Base-by-base conservation (phyloP, 1,140 invertebrate genomes). In the Zaprionus davidi region DNA sequence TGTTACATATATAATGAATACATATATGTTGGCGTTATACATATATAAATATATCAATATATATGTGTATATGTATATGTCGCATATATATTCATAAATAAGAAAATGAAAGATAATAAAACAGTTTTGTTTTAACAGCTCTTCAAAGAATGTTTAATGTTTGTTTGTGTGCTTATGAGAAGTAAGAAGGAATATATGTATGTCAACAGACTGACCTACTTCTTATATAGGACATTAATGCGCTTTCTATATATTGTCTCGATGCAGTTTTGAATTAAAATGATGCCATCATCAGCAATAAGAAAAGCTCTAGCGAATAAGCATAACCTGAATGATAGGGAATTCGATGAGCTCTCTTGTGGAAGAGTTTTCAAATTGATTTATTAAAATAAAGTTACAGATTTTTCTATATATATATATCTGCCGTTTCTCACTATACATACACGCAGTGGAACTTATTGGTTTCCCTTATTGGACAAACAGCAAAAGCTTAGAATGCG, bases 401-500 rank as follows among this genome's bases (percentile, higher is more conserved):
- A 41, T 41, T 41, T 7, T 41, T 46, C 41, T 46, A 17, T 41
- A 11, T 41, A 41, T 12, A 38, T 26, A 11, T 41, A 41, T 13
- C 38, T 41, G 38, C 17, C 20, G 12, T 51, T 22, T 51, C 22
- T 20, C 46, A 22, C 62, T 34, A 75, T 74, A 81, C 74, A 71
- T 80, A 73, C 70, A 46, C 38, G 44, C 46, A 71, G 41, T 57
- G 38, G 56, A 55, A 58, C 38, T 68, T 69, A 76, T 51, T 65
- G 28, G 65, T 56, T 73, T 57, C 63, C 66, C 60, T 67, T 77
- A 56, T 44, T 76, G 38, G 67, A 71, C 66, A 80, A 70, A 78
- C 74, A 82, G 70, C 78, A 82, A 78, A 80, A 71, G 77, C 41
- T 73, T 57, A 73, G 51, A 53, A 82, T 77, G 55, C 74, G 78